Base-by-base conservation (phyloP, 2,113 vertebrate genomes). In the Sterrhoptilus dennistouni region DNA sequence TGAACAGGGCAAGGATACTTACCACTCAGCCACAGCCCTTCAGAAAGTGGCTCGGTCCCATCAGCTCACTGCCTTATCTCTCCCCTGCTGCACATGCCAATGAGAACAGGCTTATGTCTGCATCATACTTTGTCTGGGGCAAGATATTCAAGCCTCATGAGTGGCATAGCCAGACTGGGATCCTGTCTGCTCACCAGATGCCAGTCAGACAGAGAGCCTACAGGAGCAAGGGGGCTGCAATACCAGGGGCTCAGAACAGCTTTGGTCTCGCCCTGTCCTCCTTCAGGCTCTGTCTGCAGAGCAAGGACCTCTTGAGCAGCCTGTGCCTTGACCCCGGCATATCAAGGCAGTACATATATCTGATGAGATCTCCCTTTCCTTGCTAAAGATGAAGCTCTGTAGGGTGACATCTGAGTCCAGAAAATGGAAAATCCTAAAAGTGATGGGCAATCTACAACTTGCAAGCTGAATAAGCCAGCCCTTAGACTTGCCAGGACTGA, bases 171-270 rank as follows among this genome's bases (percentile, higher is more conserved):
- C 59, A 69, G 63, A 23, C 4, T 28, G n/a, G 31, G 28, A n/a
- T 69, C 64, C 49, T 72, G 31, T 21, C 57, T 90, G 44, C 21
- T 59, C 2, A 0, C 27, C 2, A 3, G 15, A 25, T 54, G 19
- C 22, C 44, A 77, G 44, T 14, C 4, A 4, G 5, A 21, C 56
- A 90, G 49, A 14, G 6, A 92, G 12, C 38, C 25, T 21, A 14
- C 19, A 4, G 13, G 4, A 21, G 16, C 2, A 3, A 28, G n/a
- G 19, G 23, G 11, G 18, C 16, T 47, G 56, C 1, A 18, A 35
- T 14, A 52, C 45, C 49, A 74, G 35, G n/a, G 94, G 15, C 35
- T 40, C 42, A 61, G 11, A 19, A 6, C 5, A 83, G 6, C 29
- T 12, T 5, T 20, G 11, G 16, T 64, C 50, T 91, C 3, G 0